Base-by-base conservation (phyloP, 92 coral and sea anemone genomes). In the Bergia puertoricense region DNA sequence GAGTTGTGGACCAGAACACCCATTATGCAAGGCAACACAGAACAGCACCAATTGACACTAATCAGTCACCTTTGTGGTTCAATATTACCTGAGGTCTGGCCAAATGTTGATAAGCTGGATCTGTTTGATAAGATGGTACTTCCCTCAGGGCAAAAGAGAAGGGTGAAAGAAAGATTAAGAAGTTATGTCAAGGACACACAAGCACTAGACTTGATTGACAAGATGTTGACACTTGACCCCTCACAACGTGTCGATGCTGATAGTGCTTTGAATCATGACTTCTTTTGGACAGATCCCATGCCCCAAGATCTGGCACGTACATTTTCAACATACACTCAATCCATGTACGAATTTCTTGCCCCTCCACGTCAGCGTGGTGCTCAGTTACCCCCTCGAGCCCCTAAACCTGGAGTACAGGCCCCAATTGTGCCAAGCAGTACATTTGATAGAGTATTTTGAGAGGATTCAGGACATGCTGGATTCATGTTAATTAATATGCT, bases 1-100 rank as follows among this genome's bases (percentile, higher is more conserved):
- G 99, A 97, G 92, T 88, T 97, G 92, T 97, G 99, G 99, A 97
- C 99, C 50, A 93, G 99, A 48, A 92, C 94, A 46, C 99, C 99
- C 4, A 97, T 97, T 51, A 97, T 97, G 99, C 99, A 97, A 88
- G 99, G 99, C 54, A 97, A 93, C 73, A 93, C 99, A 0, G 99
- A 97, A 67, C 99, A 94, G 68, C 93, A 97, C 86, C 99, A 97
- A 91, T 72, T 97, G 82, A 97, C 98, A 15, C 78, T 97, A 46
- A 90, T 97, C 8, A 94, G 96, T 54, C 99, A 95, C 79, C 90
- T 97, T 20, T 97, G 99, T 91, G 99, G 99, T 23, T 95, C 99
- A 9, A 95, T 97, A 74, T 89, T 94, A 3, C 39, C 96, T 23
- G 98, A 97, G 40, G 98, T 97, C 75, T 97, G 99, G 99, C 98